Evolutionary conservation across 2,113 vertebrate species (phyloP).

Genomic region (Antigone vipio): DNA sequence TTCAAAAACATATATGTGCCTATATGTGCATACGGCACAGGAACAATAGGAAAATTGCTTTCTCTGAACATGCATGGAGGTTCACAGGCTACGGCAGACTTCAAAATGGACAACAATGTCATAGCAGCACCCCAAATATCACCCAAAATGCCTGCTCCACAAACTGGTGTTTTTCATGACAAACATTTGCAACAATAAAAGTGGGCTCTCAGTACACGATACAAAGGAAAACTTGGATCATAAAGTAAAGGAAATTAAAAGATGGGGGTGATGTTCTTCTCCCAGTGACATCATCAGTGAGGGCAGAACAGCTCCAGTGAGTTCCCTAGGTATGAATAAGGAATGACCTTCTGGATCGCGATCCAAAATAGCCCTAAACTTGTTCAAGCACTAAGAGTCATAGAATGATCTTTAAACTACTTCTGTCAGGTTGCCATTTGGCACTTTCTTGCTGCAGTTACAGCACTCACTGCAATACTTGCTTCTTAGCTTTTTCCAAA

Average conservation of each 20-base stretch:
- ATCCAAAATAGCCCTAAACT: neutral
- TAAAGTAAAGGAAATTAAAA: neutral
- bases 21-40: neutral
- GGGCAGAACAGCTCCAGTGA: neutral
- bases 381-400: neutral
- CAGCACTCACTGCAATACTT: neutral
- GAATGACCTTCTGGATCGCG: neutral
- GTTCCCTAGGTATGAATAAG: neutral
- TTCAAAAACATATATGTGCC: neutral
- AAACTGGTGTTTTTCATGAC: neutral
- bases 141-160: neutral
- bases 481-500: neutral
- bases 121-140: neutral
- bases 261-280: neutral
- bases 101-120: neutral
- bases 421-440: neutral
- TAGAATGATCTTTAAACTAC: neutral
- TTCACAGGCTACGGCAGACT: neutral
- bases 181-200: neutral
- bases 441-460: neutral
- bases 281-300: neutral
- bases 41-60: neutral
- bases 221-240: neutral
- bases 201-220: neutral
- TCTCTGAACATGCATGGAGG: neutral